These are phyloP conservation scores for Seriola dumerili DNA, from an alignment of 2,113 vertebrate genomes.

Conservation along the genomic window DNA sequence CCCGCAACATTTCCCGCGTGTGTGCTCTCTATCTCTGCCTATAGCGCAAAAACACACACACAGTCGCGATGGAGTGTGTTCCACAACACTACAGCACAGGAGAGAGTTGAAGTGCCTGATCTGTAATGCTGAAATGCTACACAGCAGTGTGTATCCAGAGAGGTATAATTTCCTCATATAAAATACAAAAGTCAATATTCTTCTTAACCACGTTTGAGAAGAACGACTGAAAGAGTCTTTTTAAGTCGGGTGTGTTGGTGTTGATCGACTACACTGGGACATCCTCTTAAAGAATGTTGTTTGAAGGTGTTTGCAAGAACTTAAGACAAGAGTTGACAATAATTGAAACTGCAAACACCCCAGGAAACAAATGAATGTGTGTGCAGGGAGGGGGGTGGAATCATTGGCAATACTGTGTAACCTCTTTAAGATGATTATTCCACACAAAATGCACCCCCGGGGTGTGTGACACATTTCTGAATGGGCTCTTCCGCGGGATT, in stretches of 20 bases:
- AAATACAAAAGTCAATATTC: conserved; percentile 8
- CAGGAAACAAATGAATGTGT: conserved; percentile 62
- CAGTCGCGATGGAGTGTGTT: conserved; percentile 22
- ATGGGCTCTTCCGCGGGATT: conserved; percentile 79
- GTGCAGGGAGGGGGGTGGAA: conserved; percentile 32
- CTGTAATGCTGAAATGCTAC: neutral
- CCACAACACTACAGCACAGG: neutral
- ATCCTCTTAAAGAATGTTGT: conserved; percentile 24
- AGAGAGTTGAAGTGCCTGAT: neutral
- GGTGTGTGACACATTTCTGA: conserved; percentile 81
- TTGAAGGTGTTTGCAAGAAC: conserved; percentile 38
- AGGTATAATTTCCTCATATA: neutral
- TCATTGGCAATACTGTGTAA: conserved; percentile 74
- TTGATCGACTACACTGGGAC: conserved; percentile 24
- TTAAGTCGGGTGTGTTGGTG: neutral
- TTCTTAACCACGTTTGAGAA: conserved; percentile 6
- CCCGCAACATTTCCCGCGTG: conserved; percentile 58
- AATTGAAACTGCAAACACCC: conserved; percentile 63
- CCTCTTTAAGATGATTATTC: conserved; percentile 81
- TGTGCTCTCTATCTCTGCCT: conserved; percentile 39
- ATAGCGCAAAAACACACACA: conserved; percentile 31
- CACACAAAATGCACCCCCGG: conserved; percentile 79
- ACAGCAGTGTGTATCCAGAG: neutral
- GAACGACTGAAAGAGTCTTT: neutral
- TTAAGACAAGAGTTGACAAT: conserved; percentile 49